These are phyloP conservation scores for Anthopleura sola DNA, from an alignment of 64 coral and sea anemone genomes.

Conservation along the genomic window DNA sequence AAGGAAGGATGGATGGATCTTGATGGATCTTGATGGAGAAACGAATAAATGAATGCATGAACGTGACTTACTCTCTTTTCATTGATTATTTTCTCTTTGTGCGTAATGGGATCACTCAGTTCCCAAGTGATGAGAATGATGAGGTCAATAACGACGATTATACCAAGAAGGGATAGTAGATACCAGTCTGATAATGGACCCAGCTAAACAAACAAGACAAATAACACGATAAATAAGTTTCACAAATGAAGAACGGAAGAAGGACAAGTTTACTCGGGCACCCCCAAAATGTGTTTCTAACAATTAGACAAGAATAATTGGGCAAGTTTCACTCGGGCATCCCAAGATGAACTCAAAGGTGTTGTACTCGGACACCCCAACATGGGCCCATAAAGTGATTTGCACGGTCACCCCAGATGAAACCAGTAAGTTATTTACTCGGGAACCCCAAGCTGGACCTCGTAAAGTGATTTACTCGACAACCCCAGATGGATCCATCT, in stretches of 20 bases:
- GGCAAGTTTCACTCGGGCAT: not conserved
- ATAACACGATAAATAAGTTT: not conserved
- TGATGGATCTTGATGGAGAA: not conserved
- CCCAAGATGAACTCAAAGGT: not conserved
- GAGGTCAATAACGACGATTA: slow-evolving; percentile 74
- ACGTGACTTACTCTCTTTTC: not conserved
- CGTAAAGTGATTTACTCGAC: too few species aligned
- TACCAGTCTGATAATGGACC: slow-evolving; percentile 86
- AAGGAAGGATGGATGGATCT: not conserved
- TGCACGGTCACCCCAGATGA: too few species aligned
- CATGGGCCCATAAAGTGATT: too few species aligned
- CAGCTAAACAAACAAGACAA: slow-evolving; percentile 22
- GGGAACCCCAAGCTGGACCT: too few species aligned
- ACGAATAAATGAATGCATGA: not conserved
- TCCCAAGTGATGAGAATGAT: slow-evolving; percentile 71
- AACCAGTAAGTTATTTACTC: too few species aligned
- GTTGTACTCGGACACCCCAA: too few species aligned
- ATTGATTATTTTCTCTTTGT: not conserved
- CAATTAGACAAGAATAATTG: too few species aligned
- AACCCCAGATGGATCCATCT: too few species aligned
- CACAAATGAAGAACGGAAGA: too few species aligned
- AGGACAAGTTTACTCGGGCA: too few species aligned
- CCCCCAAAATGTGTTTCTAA: too few species aligned
- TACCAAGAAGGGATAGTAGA: slow-evolving; percentile 57
- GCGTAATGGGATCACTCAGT: slow-evolving; percentile 49